Percentiles rank a stretch among this genome's conserved stretches.
These are phyloP conservation scores for Eutolmus rufibarbis DNA, from an alignment of 2,888 invertebrate species.

Conservation along the genomic window DNA sequence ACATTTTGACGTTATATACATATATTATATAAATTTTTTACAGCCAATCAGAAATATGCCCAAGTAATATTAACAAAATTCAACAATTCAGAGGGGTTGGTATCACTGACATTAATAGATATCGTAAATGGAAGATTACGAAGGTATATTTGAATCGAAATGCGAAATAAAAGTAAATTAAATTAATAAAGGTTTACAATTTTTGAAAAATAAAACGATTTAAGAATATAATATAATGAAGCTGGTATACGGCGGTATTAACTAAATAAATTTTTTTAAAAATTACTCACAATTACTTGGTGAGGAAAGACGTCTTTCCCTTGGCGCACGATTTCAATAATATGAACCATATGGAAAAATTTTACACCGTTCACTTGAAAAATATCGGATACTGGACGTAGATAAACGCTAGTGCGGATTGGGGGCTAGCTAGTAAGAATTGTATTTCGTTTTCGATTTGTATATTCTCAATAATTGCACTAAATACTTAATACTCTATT, in stretches of 20 bases:
- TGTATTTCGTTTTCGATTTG: neutral
- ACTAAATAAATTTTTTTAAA: constrained; percentile 26
- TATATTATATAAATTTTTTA: no score
- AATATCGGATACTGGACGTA: neutral
- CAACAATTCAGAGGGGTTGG: no score
- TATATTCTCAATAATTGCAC: constrained; percentile 19
- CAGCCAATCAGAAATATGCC: no score
- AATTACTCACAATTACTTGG: constrained; percentile 76
- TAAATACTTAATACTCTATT: neutral
- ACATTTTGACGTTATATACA: no score
- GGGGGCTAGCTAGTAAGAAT: neutral
- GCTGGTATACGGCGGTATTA: neutral
- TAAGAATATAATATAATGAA: neutral
- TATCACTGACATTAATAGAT: no score
- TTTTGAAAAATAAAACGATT: no score
- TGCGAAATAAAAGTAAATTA: no score
- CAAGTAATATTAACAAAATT: no score
- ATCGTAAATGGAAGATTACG: no score
- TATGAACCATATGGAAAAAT: constrained; percentile 82
- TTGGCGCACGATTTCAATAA: constrained; percentile 81
- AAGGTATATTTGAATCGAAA: no score
- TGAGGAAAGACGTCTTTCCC: constrained; percentile 79
- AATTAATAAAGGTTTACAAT: no score
- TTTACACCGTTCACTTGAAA: constrained; percentile 42
- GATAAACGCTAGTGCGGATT: neutral